Evolutionary conservation across 2,888 invertebrate species (phyloP), one percentile per base, ranked within the genome.

Genomic region (Standfussiana lucernea): DNA sequence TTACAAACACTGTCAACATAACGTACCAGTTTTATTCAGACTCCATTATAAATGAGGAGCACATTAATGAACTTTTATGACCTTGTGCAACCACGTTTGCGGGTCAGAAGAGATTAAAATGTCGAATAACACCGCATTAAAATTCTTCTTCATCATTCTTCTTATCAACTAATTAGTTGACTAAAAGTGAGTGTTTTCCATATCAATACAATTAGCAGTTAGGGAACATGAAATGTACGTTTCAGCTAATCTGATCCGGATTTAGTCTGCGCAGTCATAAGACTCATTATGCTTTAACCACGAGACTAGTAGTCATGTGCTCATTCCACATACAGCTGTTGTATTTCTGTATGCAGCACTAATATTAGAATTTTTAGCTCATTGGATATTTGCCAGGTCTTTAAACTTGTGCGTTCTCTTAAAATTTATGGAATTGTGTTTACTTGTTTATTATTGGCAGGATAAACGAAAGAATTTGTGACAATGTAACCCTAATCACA

Each of bases 351-450:
- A 87, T 92, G 91, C 88, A 93, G 91, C 88, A 93, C 95, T 96
- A 96, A 94, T 96, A 94, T 95, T 96, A 96, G 96, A 94, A 91
- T 93, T 95, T 96, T 95, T 94, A 94, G 95, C 93, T 90, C 91
- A 90, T 92, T 96, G 96, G 96, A 94, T 83, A 86, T 90, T 88
- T 93, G 96, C 96, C 96, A 96, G 91, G 82, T 78, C 86, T 86
- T 91, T 89, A 89, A 91, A 85, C 89, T 94, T 94, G 94, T 93
- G 94, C 94, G 94, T 91, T 91, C 88, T 83, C 84, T 90, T 91
- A 76, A 90, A 91, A 92, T 91, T 91, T 91, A 90, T 89, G 88
- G 83, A 90, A 89, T 88, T 89, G 84, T 89, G 89, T 91, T 90
- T 89, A 88, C 81, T 76, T 84, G 79, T 87, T 88, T 86, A 79